phyloP scores from a whole-genome alignment of 1,140 invertebrate species.

The Panonychus citri region DNA sequence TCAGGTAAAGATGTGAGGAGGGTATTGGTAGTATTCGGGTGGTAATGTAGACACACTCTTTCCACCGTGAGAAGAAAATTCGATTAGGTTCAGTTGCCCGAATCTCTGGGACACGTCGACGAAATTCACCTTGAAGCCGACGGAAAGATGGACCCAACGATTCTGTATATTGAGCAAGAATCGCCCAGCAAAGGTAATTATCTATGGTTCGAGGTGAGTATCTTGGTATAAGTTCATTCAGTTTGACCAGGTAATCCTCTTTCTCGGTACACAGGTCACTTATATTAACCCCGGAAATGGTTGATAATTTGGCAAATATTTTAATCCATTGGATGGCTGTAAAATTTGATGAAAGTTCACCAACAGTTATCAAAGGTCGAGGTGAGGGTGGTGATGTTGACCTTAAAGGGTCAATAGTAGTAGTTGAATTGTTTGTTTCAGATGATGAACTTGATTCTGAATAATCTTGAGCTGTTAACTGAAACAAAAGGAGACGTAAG shows the following conservation, averaged over 20 bases:
- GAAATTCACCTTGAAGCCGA: constrained; percentile 24
- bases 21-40: constrained; percentile 32
- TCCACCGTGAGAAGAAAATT: constrained; percentile 25
- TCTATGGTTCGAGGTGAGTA: constrained; percentile 21
- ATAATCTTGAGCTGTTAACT: too few species aligned
- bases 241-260: constrained; percentile 3
- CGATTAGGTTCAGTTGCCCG: constrained; percentile 1
- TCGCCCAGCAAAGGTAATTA: constrained; percentile 34
- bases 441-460: too few species aligned
- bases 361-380: too few species aligned
- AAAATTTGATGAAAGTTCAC: not conserved
- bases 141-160: constrained; percentile 29
- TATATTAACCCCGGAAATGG: not conserved
- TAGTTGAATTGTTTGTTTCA: too few species aligned
- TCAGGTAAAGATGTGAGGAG: constrained; percentile 29
- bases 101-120: constrained; percentile 17
- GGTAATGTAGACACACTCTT: constrained; percentile 31
- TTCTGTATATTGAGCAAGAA: constrained; percentile 28
- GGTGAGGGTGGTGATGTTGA: not conserved
- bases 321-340: not conserved
- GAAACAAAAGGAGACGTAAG: too few species aligned
- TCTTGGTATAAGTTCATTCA: constrained; percentile 6
- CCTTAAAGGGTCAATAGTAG: not conserved
- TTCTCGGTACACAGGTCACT: constrained; percentile 2
- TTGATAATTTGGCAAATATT: not conserved